Evolutionary conservation across 1,140 invertebrate species (phyloP).

Genomic region (Vollenhovia emeryi): DNA sequence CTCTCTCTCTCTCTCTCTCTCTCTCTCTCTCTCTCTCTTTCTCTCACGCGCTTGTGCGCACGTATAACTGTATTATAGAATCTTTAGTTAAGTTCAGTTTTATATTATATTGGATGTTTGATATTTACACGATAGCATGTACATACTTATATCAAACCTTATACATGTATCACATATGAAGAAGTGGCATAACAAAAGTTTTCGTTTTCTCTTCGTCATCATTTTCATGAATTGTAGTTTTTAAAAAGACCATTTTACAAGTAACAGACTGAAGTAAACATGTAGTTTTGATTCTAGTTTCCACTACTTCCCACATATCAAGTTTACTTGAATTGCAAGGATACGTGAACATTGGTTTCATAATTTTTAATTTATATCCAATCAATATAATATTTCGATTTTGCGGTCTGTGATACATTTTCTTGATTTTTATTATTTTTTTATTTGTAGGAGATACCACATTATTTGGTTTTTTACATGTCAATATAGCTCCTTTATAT

Average conservation of each 20-base stretch:
- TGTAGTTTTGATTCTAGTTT: background rate
- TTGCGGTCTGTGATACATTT: background rate
- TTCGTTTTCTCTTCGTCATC: background rate
- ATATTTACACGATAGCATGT: background rate
- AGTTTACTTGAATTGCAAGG: background rate
- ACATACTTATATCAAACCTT: background rate
- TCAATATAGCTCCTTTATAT: background rate
- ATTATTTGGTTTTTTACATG: background rate
- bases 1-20: no score
- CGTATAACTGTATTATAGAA: no score
- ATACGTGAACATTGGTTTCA: background rate
- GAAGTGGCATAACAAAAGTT: background rate
- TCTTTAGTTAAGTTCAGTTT: no score
- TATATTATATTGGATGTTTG: no score
- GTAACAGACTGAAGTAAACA: background rate
- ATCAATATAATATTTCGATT: background rate
- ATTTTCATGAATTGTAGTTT: background rate
- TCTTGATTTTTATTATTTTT: background rate
- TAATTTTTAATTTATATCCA: background rate
- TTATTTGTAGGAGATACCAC: background rate
- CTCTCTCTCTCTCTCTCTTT: no score
- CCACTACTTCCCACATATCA: background rate
- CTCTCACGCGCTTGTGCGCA: no score
- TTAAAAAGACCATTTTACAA: background rate
- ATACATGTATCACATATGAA: background rate